Evolutionary conservation across 2,888 invertebrate genomes (phyloP), one percentile per base, ranked within the genome.

Genomic region (Meghimatium bilineatum): DNA sequence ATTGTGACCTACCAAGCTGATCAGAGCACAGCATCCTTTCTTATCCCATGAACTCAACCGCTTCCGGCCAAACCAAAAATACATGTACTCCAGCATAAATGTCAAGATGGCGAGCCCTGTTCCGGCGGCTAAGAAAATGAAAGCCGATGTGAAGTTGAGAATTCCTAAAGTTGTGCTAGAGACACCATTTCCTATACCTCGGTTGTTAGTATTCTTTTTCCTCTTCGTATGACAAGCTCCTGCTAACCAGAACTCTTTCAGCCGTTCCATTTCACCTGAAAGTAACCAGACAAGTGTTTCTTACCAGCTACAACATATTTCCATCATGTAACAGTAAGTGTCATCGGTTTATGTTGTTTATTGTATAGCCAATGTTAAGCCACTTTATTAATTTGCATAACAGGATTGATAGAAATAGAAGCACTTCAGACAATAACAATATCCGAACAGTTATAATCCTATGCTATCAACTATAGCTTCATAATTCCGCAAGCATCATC

Each of bases 101-200:
- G 99, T 95, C 52, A 97, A 94, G 0, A 97, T 96, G 0, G 98
- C 97, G 88, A 99, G 95, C 85, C 98, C 95, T 90, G 99, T 97
- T 69, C 99, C 99, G 86, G 97, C 97, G 95, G 98, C 97, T 84
- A 99, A 95, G 87, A 99, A 95, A 85, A 99, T 95, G 94, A 99
- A 99, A 80, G 99, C 99, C 85, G 98, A 98, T 93, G 99, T 96
- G 94, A 99, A 99, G 95, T 99, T 99, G 94, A 94, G 94, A 56
- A 95, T 93, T 29, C 94, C 95, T 63, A 95, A 90, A 3, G 94
- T 94, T 75, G 93, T 92, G 84, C 94, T 94, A 3, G 94, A 97
- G 97, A 97, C 97, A 0, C 89, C 90, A 23, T 85, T 82, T 3
- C 86, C 85, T 80, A 86, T 85, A 26, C 86, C 85, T 38, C 82